Percentiles rank a stretch among this genome's conserved stretches.
phyloP scores from a whole-genome alignment of 2,113 vertebrate genomes.

The Stomatorhinus ivindoensis region DNA sequence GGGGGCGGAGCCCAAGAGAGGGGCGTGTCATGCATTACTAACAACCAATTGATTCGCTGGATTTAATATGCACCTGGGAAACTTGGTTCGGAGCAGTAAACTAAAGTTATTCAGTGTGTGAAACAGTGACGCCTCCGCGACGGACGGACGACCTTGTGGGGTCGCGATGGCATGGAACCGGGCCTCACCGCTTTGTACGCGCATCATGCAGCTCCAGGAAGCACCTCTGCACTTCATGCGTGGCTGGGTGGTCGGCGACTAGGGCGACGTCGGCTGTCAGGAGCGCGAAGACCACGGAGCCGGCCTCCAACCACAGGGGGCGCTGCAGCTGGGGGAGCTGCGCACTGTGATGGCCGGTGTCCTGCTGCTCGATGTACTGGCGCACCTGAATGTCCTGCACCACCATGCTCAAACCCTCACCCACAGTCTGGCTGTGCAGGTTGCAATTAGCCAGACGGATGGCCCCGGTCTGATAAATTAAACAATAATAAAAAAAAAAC shows the following conservation, averaged over 20 bases:
- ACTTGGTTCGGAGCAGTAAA: background rate
- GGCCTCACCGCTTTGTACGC: slow-evolving; percentile 77
- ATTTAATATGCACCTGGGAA: background rate
- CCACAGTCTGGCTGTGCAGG: slow-evolving; percentile 90
- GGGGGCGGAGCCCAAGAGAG: background rate
- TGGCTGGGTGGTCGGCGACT: slow-evolving; percentile 85
- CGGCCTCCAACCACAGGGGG: slow-evolving; percentile 91
- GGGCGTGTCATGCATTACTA: background rate
- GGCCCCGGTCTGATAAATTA: slow-evolving; percentile 66
- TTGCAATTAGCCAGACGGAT: slow-evolving; percentile 89
- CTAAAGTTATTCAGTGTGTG: background rate
- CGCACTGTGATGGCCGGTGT: slow-evolving; percentile 60
- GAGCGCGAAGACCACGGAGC: slow-evolving; percentile 83
- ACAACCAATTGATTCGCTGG: background rate
- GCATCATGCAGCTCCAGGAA: slow-evolving; percentile 88
- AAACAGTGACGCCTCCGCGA: background rate
- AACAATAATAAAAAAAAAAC: background rate
- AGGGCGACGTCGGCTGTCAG: slow-evolving; percentile 89
- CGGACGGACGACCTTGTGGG: background rate
- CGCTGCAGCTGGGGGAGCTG: slow-evolving; percentile 75
- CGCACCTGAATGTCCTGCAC: slow-evolving; percentile 83
- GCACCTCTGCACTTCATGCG: slow-evolving; percentile 86
- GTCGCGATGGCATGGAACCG: background rate
- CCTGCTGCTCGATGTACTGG: slow-evolving; percentile 83
- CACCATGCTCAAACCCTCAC: slow-evolving; percentile 87